Evolutionary conservation across 2,113 vertebrate species (phyloP).

Genomic region (Cricetomys ansorgei): DNA sequence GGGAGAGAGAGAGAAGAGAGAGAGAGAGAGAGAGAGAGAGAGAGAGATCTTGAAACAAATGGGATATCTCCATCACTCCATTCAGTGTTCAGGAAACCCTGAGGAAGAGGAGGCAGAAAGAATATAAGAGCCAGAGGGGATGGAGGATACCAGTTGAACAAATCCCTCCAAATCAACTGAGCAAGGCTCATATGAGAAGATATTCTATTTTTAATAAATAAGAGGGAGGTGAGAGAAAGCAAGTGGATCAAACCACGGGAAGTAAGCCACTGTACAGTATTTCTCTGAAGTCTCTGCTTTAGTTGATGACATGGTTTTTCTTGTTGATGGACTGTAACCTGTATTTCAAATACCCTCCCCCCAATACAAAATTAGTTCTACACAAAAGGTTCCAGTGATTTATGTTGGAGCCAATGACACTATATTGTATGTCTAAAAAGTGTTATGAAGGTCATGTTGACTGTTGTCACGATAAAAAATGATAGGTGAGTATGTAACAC

Average conservation of each 20-base stretch:
- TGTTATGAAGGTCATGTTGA: background rate
- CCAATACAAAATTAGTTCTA: background rate
- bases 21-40: no score
- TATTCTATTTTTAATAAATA: background rate
- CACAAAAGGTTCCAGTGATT: background rate
- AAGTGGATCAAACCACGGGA: background rate
- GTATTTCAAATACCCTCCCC: background rate
- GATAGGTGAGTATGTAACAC: background rate
- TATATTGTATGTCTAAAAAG: background rate
- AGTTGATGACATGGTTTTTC: background rate
- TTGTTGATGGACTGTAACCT: background rate
- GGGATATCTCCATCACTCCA: background rate
- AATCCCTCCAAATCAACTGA: background rate
- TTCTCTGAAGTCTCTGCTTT: background rate
- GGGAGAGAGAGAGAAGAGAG: no score
- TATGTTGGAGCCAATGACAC: background rate
- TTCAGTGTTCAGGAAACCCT: background rate
- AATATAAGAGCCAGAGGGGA: background rate
- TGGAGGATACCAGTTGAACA: background rate
- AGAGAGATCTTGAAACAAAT: background rate
- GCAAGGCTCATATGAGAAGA: background rate
- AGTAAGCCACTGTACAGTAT: background rate
- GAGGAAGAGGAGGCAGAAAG: background rate
- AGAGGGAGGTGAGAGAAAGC: accelerated
- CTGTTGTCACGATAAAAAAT: background rate